Conservation (phyloP, 2,113 vertebrate genomes). For the Apodemus sylvaticus region DNA sequence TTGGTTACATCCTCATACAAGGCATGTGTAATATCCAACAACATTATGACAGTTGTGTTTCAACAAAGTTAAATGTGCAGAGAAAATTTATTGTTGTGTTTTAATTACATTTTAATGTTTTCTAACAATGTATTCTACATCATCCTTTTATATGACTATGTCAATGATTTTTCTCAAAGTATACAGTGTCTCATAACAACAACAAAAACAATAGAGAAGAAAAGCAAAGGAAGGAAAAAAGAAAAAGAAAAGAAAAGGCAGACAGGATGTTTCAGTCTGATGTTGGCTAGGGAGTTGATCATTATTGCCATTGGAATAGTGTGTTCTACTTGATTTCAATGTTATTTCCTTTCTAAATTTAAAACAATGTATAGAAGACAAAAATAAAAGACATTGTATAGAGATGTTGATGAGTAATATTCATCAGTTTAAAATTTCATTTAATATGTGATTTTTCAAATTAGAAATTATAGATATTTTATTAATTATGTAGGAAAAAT, state of each 20-base stretch:
- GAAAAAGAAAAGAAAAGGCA: neutral
- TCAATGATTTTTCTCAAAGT: slow-evolving; percentile 26
- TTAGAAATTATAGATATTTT: neutral
- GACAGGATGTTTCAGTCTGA: neutral
- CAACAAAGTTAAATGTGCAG: neutral
- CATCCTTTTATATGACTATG: neutral
- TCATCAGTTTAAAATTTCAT: neutral
- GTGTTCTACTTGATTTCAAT: slow-evolving; percentile 6
- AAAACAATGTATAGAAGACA: slow-evolving; percentile 28
- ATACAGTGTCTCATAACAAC: slow-evolving; percentile 15
- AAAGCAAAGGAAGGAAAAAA: neutral
- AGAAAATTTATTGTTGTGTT: slow-evolving; percentile 40
- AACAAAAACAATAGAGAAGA: neutral
- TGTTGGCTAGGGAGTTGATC: neutral
- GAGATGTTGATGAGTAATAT: neutral
- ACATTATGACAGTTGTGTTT: slow-evolving; percentile 30
- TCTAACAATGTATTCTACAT: slow-evolving; percentile 37
- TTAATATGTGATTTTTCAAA: slow-evolving; percentile 32
- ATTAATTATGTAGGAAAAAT: neutral
- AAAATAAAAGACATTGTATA: neutral
- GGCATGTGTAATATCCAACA: neutral
- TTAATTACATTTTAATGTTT: slow-evolving; percentile 52
- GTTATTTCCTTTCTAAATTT: slow-evolving; percentile 13
- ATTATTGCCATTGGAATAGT: neutral
- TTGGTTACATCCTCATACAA: neutral